These are phyloP conservation scores for Habroteleia sp. DNA, from an alignment of 2,888 invertebrate species.

Conservation along the genomic window DNA sequence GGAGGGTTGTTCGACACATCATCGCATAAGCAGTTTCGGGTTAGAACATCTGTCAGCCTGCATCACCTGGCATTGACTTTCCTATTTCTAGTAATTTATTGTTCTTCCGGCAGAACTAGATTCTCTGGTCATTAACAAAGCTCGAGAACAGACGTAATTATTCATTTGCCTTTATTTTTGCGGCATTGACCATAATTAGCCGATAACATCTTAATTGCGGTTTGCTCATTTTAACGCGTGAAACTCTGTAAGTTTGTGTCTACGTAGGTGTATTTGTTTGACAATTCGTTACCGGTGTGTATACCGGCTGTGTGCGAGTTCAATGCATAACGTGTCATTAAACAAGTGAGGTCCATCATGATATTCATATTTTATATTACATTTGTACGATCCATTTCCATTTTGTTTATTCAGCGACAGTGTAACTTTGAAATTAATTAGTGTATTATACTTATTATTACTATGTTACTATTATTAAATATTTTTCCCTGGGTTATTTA, in stretches of 20 bases:
- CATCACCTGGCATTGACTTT: constrained; percentile 76
- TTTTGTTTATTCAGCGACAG: no score
- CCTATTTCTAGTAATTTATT: constrained; percentile 75
- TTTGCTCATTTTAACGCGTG: constrained; percentile 66
- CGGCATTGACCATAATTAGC: constrained; percentile 72
- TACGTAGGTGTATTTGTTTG: constrained; percentile 43
- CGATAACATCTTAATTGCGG: constrained; percentile 75
- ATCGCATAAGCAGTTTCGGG: constrained; percentile 67
- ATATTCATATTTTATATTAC: no score
- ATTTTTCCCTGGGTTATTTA: no score
- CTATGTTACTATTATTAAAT: no score
- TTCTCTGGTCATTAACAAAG: constrained; percentile 37
- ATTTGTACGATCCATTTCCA: no score
- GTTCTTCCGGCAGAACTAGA: constrained; percentile 56
- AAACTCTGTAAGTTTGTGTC: constrained; percentile 42
- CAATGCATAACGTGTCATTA: constrained; percentile 61
- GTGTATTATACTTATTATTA: no score
- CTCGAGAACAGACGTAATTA: constrained; percentile 37
- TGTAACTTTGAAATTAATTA: no score
- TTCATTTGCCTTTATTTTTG: constrained; percentile 62
- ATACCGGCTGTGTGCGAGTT: constrained; percentile 7
- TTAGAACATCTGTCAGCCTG: constrained; percentile 77
- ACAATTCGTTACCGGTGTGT: constrained; percentile 39
- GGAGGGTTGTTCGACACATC: constrained; percentile 64
- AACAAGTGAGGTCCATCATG: constrained; percentile 20